These are phyloP conservation scores for Cyaniris semiargus DNA, from an alignment of 2,888 invertebrate species.

Conservation along the genomic window DNA sequence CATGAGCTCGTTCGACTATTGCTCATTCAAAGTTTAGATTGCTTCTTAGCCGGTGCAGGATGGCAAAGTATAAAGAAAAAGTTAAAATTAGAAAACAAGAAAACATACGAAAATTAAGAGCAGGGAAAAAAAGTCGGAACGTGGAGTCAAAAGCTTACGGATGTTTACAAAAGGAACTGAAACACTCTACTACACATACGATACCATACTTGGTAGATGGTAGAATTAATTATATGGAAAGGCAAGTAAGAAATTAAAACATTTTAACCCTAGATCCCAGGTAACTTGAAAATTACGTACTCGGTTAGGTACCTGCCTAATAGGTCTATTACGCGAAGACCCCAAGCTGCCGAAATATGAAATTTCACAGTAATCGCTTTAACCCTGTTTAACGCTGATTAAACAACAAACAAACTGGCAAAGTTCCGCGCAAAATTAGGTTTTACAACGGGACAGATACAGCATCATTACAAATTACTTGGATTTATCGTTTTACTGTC, in stretches of 20 bases:
- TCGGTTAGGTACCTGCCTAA: not conserved
- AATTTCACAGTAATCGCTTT: conserved; percentile 10
- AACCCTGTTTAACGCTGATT: conserved; percentile 19
- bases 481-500: not conserved
- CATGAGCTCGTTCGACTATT: conserved; percentile 7
- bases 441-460: not conserved
- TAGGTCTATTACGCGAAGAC: conserved; percentile 3
- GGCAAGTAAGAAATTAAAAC: conserved; percentile 47
- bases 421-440: not conserved
- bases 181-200: conserved; percentile 63
- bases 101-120: not conserved
- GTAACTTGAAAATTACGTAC: not conserved
- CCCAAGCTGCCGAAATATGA: not conserved
- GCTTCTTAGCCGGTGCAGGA: not conserved
- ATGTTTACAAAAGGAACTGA: conserved; percentile 60
- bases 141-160: conserved; percentile 52
- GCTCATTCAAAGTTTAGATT: conserved; percentile 22
- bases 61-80: conserved; percentile 28
- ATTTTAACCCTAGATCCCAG: not conserved
- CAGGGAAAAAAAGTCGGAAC: not conserved
- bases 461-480: not conserved
- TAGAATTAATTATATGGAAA: conserved; percentile 62
- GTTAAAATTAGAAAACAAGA: not conserved
- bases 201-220: conserved; percentile 59
- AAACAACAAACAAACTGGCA: conserved; percentile 16